These are phyloP conservation scores for Apodemia zela DNA, from an alignment of 2,888 invertebrate species.

Conservation along the genomic window DNA sequence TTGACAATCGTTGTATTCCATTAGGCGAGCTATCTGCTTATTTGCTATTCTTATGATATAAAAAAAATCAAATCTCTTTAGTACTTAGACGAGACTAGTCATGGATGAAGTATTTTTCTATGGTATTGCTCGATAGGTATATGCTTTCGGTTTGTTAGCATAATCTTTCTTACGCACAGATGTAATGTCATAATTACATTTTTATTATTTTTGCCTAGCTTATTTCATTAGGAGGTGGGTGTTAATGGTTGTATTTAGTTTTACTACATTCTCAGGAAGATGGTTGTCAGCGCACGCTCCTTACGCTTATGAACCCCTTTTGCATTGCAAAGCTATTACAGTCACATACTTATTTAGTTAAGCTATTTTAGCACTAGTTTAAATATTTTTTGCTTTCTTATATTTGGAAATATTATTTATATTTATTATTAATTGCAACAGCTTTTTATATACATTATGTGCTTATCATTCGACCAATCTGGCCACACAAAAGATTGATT, in stretches of 20 bases:
- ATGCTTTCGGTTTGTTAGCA: not conserved
- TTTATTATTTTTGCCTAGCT: conserved; percentile 14
- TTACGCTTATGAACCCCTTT: conserved; percentile 59
- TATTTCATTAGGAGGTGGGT: conserved; percentile 8
- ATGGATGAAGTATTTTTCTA: too few relatives aligned
- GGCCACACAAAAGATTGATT: not conserved
- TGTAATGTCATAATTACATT: not conserved
- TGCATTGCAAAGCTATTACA: conserved; percentile 25
- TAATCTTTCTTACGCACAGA: not conserved
- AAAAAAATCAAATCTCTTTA: too few relatives aligned
- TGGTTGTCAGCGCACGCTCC: conserved; percentile 77
- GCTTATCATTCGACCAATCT: not conserved
- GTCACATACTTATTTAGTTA: conserved; percentile 3
- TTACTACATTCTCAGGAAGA: conserved; percentile 42
- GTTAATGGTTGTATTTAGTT: conserved; percentile 16
- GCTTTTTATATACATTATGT: conserved; percentile 2
- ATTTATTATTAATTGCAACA: conserved; percentile 10
- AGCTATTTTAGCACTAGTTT: conserved; percentile 9
- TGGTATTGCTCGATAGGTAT: not conserved
- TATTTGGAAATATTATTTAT: not conserved
- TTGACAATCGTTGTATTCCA: too few relatives aligned
- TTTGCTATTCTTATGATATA: too few relatives aligned
- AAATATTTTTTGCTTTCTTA: conserved; percentile 4
- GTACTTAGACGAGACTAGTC: too few relatives aligned
- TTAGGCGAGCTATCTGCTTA: too few relatives aligned